These are phyloP conservation scores for Amphiprion percula DNA, from an alignment of 2,113 vertebrate species.

Conservation along the genomic window DNA sequence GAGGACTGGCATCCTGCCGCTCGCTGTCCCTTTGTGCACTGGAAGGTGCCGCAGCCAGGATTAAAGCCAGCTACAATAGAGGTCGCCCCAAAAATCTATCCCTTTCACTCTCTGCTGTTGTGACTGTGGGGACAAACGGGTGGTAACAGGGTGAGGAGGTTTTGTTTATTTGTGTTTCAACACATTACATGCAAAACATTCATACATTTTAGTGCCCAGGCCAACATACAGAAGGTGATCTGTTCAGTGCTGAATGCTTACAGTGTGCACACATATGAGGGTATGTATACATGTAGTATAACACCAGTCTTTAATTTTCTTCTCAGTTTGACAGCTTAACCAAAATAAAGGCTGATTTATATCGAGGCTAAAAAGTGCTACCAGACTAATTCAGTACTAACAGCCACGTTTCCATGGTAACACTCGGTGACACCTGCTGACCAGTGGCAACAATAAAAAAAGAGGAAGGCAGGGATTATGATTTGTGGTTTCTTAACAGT, in stretches of 20 bases:
- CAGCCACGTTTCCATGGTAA: background rate
- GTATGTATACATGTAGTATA: too few relatives aligned
- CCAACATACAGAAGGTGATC: too few relatives aligned
- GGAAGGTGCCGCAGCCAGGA: conserved; percentile 72
- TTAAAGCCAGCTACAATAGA: conserved; percentile 75
- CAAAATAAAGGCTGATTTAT: too few relatives aligned
- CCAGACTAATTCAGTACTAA: background rate
- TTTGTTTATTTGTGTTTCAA: conserved; percentile 2
- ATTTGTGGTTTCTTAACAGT: background rate
- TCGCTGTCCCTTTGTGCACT: conserved; percentile 73
- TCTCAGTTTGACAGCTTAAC: background rate
- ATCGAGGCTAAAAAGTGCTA: background rate
- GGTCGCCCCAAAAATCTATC: conserved; percentile 68
- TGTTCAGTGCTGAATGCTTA: background rate
- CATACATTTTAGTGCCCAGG: background rate
- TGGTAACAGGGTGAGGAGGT: conserved; percentile 1
- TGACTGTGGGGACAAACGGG: conserved; percentile 17
- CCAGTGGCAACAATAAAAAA: background rate
- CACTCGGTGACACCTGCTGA: background rate
- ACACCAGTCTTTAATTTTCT: too few relatives aligned
- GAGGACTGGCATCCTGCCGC: conserved; percentile 77
- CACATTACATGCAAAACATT: conserved; percentile 12
- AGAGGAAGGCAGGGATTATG: background rate
- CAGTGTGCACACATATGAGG: background rate
- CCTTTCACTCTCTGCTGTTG: conserved; percentile 20